Evolutionary conservation across 35 echinoderm and acorn worm genomes (phyloP).

Genomic region (Diadema setosum): DNA sequence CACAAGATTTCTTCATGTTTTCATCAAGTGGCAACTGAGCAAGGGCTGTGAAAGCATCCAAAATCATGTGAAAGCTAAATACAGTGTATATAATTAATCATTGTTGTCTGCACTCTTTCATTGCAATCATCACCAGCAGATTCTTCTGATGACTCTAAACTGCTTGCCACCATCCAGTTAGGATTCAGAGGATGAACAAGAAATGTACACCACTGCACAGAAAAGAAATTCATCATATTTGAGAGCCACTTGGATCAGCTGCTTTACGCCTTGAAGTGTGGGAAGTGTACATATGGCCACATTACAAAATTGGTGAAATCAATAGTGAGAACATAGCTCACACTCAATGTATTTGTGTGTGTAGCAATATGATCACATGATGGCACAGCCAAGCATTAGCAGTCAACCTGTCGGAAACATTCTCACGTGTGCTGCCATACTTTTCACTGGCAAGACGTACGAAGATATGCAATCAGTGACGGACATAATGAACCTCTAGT

Average conservation of each 20-base stretch:
- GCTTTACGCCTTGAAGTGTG: background rate
- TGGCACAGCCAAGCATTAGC: background rate
- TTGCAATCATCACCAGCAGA: too few relatives aligned
- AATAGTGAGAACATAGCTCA: background rate
- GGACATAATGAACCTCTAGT: background rate
- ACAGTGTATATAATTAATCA: too few relatives aligned
- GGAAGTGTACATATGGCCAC: background rate
- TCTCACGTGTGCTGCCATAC: slow-evolving; percentile 24
- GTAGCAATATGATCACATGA: background rate
- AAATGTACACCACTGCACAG: background rate
- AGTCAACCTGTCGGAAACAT: slow-evolving; percentile 8
- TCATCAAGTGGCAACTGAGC: too few relatives aligned
- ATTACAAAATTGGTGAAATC: background rate
- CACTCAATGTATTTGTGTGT: background rate
- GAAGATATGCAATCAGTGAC: background rate
- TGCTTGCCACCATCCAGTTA: background rate
- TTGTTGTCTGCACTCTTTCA: too few relatives aligned
- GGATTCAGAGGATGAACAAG: background rate
- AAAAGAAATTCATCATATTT: background rate
- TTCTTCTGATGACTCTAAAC: too few relatives aligned
- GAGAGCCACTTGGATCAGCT: background rate
- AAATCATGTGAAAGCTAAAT: too few relatives aligned
- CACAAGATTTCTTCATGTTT: too few relatives aligned
- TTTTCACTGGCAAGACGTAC: slow-evolving; percentile 29
- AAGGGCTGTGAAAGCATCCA: too few relatives aligned